These are phyloP conservation scores for Keiferia lycopersicella DNA, from an alignment of 2,888 invertebrate genomes.

Conservation along the genomic window DNA sequence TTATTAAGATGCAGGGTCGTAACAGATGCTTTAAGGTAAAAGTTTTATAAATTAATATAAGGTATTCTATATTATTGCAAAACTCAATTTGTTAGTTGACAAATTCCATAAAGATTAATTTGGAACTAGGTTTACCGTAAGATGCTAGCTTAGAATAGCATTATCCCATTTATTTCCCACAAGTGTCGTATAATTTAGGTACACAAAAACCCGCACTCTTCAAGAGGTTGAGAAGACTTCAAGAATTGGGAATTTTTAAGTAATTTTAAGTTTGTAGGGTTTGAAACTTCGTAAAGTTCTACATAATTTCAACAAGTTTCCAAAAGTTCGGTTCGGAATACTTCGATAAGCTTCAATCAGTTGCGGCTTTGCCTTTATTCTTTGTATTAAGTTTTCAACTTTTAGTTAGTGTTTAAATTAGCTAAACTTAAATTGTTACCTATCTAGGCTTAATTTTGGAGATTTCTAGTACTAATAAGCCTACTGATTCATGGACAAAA, in stretches of 20 bases:
- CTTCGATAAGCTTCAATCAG: slow-evolving; percentile 15
- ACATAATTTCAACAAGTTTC: background rate
- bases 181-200: too few relatives aligned
- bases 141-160: too few relatives aligned
- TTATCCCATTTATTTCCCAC: too few relatives aligned
- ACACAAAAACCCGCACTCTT: too few relatives aligned
- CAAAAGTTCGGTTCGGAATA: background rate
- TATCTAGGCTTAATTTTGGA: background rate
- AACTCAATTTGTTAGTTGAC: slow-evolving; percentile 23
- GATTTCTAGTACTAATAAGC: background rate
- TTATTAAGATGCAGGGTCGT: slow-evolving; percentile 33
- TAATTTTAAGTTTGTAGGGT: background rate
- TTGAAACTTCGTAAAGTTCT: background rate
- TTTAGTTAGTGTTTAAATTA: background rate
- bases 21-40: slow-evolving; percentile 46
- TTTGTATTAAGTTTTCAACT: background rate
- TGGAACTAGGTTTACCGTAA: too few relatives aligned
- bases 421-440: background rate
- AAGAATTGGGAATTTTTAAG: slow-evolving; percentile 5
- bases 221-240: too few relatives aligned
- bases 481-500: too few relatives aligned
- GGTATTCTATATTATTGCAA: slow-evolving; percentile 39
- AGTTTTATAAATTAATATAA: slow-evolving; percentile 46
- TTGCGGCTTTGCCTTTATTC: background rate
- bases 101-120: background rate